Base-by-base conservation (phyloP, 2,113 vertebrate genomes). In the Polypterus senegalus region DNA sequence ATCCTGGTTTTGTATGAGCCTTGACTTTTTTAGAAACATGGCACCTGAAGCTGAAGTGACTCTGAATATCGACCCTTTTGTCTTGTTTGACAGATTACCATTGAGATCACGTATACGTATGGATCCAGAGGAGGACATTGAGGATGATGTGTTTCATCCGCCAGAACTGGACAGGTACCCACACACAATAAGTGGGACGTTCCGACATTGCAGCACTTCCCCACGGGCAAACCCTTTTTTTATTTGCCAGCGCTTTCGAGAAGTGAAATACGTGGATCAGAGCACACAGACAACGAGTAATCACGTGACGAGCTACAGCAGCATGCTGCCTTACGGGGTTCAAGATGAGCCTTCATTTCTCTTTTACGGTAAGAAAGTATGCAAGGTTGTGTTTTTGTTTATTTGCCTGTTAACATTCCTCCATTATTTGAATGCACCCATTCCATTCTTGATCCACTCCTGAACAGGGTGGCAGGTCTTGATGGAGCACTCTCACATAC, bases 111-210 rank as follows among this genome's bases (percentile, higher is more conserved):
- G 2, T 27, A 27, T 27, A 27, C 27, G 27, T 27, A 27, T 27
- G 55, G 67, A 62, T 72, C 62, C 70, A 69, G 61, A 88, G 86
- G 86, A 86, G 62, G 86, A 86, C 72, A 84, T 86, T 65, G 86
- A 88, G 70, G 86, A 86, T 61, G 84, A 85, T 80, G 84, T 88
- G 67, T 83, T 82, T 69, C 73, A 74, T 75, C 71, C 74, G 47
- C 6, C 49, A 6, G 49, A 51, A 9, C 6, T 9, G 6, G 49
- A 9, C 6, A 9, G 49, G 6, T 9, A 6, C 6, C 6, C 6
- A 9, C 6, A 51, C 6, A 51, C 49, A 6, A 51, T 51, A 51
- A 9, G 6, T 51, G 6, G 6, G 9, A 9, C 9, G 49, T 9
- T 6, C 49, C 9, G 49, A 7, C 49, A 51, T 9, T 51, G 49